Conservation (phyloP, 2,113 vertebrate species). For the Nycticryphes semicollaris region DNA sequence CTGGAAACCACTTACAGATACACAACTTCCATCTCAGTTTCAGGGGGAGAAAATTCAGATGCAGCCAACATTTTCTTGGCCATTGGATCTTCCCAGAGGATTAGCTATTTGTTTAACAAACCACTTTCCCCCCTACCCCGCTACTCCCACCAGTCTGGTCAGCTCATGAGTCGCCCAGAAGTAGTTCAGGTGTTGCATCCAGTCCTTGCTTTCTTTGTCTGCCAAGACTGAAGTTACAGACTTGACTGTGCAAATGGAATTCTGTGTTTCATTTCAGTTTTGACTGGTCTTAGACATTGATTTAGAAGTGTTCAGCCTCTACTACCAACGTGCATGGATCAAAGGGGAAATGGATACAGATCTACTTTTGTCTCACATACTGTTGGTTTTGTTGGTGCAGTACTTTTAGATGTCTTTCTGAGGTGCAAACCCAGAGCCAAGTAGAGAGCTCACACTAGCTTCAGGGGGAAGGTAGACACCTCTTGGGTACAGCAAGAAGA, state of each 20-base stretch:
- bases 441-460: background rate
- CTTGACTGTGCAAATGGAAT: background rate
- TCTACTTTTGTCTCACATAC: background rate
- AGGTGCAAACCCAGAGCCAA: background rate
- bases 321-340: background rate
- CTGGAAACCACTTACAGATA: background rate
- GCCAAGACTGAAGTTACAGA: background rate
- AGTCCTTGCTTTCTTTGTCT: background rate
- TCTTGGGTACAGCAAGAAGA: background rate
- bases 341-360: background rate
- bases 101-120: background rate
- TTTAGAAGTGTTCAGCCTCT: background rate
- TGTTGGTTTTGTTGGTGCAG: background rate
- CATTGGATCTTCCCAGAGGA: background rate
- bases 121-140: rapidly evolving
- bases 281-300: background rate
- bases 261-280: background rate
- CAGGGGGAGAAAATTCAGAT: background rate
- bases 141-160: background rate
- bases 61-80: slow-evolving; percentile 14
- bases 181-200: background rate
- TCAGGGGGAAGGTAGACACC: background rate
- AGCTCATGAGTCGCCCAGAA: background rate
- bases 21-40: background rate
- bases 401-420: background rate